Percentiles rank a stretch among this genome's conserved stretches.
These are phyloP conservation scores for Ptyas mucosa DNA, from an alignment of 2,113 vertebrate species.

Conservation along the genomic window DNA sequence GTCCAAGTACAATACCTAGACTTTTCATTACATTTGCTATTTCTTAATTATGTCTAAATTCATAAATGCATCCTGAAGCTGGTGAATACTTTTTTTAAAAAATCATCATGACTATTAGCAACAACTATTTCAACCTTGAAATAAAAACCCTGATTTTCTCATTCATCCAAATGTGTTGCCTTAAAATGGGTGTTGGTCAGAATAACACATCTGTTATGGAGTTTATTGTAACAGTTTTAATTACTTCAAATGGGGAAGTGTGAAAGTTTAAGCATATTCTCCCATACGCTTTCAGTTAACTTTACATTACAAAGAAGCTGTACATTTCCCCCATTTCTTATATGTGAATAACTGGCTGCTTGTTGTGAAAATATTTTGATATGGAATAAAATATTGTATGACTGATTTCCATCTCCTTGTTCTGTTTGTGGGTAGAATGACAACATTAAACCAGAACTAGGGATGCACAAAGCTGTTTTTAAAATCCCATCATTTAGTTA, in stretches of 20 bases:
- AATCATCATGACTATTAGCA: not conserved
- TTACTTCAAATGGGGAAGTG: not conserved
- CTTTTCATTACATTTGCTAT: not conserved
- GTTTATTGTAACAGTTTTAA: not conserved
- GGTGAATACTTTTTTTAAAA: not conserved
- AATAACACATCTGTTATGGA: not conserved
- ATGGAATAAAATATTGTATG: not conserved
- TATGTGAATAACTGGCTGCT: conserved; percentile 3
- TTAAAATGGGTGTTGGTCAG: not conserved
- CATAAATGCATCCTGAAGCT: not conserved
- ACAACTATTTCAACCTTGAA: not conserved
- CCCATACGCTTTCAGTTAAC: not conserved
- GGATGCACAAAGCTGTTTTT: not conserved
- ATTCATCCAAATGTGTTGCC: not conserved
- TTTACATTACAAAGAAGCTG: not conserved
- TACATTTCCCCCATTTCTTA: not conserved
- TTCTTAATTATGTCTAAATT: not conserved
- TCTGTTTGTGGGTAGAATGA: not conserved
- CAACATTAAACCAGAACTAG: not conserved
- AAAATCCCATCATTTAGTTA: not conserved
- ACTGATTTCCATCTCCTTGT: not conserved
- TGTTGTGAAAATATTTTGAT: conserved; percentile 1
- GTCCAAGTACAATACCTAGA: not conserved
- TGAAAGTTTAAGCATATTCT: not conserved
- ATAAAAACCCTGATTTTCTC: too few species aligned